Conservation (phyloP, 2,888 invertebrate species). For the Julus scanicus region DNA sequence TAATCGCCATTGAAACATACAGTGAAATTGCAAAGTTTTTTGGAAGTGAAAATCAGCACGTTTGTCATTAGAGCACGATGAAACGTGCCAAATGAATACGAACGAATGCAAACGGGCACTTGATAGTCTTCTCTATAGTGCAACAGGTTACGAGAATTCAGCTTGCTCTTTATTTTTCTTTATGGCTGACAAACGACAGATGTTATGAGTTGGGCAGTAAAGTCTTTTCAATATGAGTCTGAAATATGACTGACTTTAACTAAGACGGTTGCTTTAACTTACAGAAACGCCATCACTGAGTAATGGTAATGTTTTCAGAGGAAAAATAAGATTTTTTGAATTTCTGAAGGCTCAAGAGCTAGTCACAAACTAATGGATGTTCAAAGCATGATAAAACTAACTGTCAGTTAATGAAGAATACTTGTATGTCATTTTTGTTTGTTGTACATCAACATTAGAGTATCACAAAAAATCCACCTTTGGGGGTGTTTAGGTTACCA, state of each 20-base stretch:
- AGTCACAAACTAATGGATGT: too few relatives aligned
- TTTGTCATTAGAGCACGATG: background rate
- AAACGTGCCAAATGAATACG: background rate
- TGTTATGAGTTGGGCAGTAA: background rate
- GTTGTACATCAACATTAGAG: too few relatives aligned
- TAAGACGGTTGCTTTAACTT: too few relatives aligned
- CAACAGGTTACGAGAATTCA: background rate
- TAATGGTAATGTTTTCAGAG: too few relatives aligned
- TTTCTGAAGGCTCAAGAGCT: too few relatives aligned
- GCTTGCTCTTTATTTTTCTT: background rate
- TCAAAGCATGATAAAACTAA: too few relatives aligned
- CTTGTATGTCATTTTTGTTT: too few relatives aligned
- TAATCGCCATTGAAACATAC: constrained; percentile 12
- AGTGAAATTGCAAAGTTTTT: constrained; percentile 4
- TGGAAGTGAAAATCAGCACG: background rate
- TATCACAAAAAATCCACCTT: too few relatives aligned
- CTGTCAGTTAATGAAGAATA: too few relatives aligned
- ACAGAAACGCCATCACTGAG: too few relatives aligned
- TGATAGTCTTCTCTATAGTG: background rate
- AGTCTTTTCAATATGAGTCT: background rate
- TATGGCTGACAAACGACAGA: background rate
- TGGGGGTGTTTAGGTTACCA: too few relatives aligned
- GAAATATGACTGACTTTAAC: background rate
- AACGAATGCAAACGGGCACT: background rate
- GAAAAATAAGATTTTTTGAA: too few relatives aligned